Evolutionary conservation across 2,888 invertebrate species (phyloP).

Genomic region (Hybos culiciformis): DNA sequence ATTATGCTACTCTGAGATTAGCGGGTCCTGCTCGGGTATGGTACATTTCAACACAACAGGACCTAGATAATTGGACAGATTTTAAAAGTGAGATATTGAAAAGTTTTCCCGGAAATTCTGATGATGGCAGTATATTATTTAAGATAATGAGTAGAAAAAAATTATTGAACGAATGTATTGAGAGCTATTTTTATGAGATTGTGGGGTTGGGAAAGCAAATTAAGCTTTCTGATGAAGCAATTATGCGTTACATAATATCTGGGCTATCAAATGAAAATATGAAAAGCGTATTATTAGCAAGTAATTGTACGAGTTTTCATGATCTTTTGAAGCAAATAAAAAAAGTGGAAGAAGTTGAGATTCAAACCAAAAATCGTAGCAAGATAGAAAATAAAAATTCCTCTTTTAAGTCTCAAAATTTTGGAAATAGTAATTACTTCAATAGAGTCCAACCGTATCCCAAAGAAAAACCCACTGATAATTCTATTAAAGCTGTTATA

Average conservation of each 20-base stretch:
- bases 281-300: neutral
- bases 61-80: neutral
- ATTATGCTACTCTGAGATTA: constrained; percentile 2
- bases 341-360: neutral
- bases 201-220: neutral
- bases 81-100: neutral
- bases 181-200: neutral
- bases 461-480: no score
- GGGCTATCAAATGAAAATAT: neutral
- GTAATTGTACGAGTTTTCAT: neutral
- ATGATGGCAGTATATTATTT: neutral
- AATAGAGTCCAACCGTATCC: no score
- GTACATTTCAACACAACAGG: neutral
- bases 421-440: no score
- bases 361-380: neutral
- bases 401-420: neutral
- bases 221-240: neutral
- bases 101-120: neutral
- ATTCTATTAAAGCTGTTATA: no score
- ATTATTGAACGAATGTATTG: neutral
- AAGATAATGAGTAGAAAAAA: neutral
- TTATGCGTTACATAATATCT: neutral
- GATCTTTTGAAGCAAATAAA: neutral
- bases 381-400: no score
- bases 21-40: neutral